A percentile compares a stretch with the other conserved stretches of the same genome.
Evolutionary conservation across 2,888 invertebrate genomes (phyloP).

Genomic region (Meloe dianella): DNA sequence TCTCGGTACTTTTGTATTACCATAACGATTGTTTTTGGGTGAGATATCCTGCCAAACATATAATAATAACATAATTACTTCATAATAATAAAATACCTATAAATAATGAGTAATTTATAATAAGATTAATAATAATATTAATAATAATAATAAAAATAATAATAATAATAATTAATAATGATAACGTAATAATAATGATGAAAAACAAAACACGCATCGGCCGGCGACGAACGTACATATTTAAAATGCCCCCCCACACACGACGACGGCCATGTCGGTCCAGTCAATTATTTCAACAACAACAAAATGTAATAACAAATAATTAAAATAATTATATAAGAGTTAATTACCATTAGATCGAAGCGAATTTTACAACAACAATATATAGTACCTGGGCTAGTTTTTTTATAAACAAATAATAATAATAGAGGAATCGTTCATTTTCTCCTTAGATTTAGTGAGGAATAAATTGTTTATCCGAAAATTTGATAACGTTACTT

Average conservation of each 20-base stretch:
- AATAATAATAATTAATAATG: slow-evolving; percentile 32
- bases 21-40: slow-evolving; percentile 60
- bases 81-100: slow-evolving; percentile 48
- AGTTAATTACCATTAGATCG: not conserved
- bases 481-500: not conserved
- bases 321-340: not conserved
- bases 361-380: not conserved
- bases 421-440: not conserved
- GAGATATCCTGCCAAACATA: slow-evolving; percentile 61
- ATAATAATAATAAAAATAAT: slow-evolving; percentile 1
- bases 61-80: slow-evolving; percentile 51
- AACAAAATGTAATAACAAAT: not conserved
- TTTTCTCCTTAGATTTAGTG: not conserved
- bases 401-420: not conserved
- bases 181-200: slow-evolving; percentile 39
- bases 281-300: slow-evolving; percentile 27
- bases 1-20: slow-evolving; percentile 58
- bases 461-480: not conserved
- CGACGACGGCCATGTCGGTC: slow-evolving; percentile 30
- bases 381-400: not conserved
- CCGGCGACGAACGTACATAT: slow-evolving; percentile 28
- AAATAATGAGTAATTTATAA: slow-evolving; percentile 49
- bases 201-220: slow-evolving; percentile 40
- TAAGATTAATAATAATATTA: slow-evolving; percentile 43
- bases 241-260: slow-evolving; percentile 25